phyloP scores from a whole-genome alignment of 2,888 invertebrate species.

The Sisyra nigra region DNA sequence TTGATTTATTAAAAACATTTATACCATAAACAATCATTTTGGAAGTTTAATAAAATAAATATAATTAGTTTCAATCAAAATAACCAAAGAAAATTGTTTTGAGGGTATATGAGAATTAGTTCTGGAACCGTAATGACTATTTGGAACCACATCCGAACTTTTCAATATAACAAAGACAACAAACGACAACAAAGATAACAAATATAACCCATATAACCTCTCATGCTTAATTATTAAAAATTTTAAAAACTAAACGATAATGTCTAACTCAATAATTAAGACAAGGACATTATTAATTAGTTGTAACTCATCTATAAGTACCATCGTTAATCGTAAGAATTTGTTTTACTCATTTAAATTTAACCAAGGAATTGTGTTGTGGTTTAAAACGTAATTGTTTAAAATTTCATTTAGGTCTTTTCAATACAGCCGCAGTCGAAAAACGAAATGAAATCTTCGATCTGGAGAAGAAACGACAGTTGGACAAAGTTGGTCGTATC shows the following conservation, averaged over 20 bases:
- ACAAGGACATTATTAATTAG: background rate
- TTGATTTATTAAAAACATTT: no score
- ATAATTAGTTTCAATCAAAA: no score
- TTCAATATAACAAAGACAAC: no score
- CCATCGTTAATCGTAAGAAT: no score
- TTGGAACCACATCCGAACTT: no score
- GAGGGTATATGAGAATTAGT: no score
- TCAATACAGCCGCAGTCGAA: constrained; percentile 22
- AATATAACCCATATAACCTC: background rate
- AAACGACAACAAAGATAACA: background rate
- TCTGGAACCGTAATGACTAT: no score
- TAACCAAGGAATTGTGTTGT: no score
- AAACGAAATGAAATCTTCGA: constrained; percentile 57
- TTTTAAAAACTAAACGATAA: background rate
- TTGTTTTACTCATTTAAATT: no score
- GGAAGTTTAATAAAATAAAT: no score
- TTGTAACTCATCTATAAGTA: background rate
- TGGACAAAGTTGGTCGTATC: constrained; percentile 58
- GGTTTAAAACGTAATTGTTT: background rate
- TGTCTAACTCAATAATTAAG: background rate
- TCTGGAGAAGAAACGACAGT: constrained; percentile 59
- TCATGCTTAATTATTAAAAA: background rate
- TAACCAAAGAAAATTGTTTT: no score
- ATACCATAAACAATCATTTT: no score
- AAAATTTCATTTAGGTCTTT: background rate